These are phyloP conservation scores for Scaptomyza reducta DNA, from an alignment of 2,888 invertebrate species.

Conservation along the genomic window DNA sequence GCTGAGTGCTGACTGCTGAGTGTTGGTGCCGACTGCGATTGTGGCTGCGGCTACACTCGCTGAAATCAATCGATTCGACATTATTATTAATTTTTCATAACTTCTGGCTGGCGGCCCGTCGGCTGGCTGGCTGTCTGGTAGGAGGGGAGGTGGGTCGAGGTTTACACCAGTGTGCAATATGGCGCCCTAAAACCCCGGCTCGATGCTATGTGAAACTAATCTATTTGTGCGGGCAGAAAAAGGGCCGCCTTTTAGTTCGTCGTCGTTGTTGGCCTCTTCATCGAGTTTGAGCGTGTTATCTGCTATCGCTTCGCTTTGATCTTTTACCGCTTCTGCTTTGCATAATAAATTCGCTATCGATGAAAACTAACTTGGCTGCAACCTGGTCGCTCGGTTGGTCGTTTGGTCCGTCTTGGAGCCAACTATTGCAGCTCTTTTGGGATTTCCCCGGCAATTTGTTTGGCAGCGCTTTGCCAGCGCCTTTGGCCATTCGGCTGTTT, in stretches of 20 bases:
- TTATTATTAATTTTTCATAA: conserved; percentile 84
- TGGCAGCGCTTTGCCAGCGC: conserved; percentile 58
- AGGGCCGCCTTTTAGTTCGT: conserved; percentile 42
- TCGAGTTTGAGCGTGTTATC: conserved; percentile 67
- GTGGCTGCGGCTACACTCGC: conserved; percentile 45
- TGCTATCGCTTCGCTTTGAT: conserved; percentile 78
- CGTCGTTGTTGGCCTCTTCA: conserved; percentile 37
- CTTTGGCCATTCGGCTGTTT: conserved; percentile 71
- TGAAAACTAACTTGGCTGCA: conserved; percentile 72
- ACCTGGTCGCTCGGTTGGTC: conserved; percentile 38
- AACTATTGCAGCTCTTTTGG: conserved; percentile 41
- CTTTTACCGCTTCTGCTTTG: conserved; percentile 79
- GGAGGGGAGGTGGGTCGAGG: conserved; percentile 20
- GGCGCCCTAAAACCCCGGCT: conserved; percentile 70
- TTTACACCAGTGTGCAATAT: conserved; percentile 71
- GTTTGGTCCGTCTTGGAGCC: conserved; percentile 38
- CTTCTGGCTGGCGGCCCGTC: conserved; percentile 81
- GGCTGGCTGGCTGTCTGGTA: no score
- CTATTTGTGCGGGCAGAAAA: conserved; percentile 71
- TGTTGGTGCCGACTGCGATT: conserved; percentile 23
- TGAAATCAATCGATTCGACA: conserved; percentile 84
- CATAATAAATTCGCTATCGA: conserved; percentile 78
- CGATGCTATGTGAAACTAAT: conserved; percentile 81
- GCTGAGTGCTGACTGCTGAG: not conserved
- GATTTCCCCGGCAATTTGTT: conserved; percentile 77